Evolutionary conservation across 2,888 invertebrate species (phyloP), one percentile per base, ranked within the genome.

Genomic region (Pherbina coryleti): DNA sequence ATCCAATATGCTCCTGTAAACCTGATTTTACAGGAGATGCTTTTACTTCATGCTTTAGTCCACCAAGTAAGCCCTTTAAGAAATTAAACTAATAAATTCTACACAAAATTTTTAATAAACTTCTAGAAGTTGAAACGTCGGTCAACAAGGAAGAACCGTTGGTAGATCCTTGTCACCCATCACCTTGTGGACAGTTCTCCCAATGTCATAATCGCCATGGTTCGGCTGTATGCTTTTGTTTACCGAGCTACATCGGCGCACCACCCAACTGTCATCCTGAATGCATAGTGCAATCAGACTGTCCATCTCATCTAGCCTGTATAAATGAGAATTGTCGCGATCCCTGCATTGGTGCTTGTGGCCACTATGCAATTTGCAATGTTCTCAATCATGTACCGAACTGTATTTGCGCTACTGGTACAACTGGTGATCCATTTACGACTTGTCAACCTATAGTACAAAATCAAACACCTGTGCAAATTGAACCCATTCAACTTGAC

Each of bases 261-360:
- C 93, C 93, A 11, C 93, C 93, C 9, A 90, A 91, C 78, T 93
- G 92, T 83, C 89, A 92, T 44, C 92, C 92, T 1, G 92, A 92
- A 85, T 92, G 92, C 83, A 88, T 90, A 3, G 89, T 91, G 0
- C 91, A 91, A 82, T 90, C 91, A 0, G 92, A 92, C 85, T 92
- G 92, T 85, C 87, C 91, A 81, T 88, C 81, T 87, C 90, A 81
- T 60, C 91, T 91, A 85, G 93, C 95, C 64, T 94, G 93, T 87
- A 89, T 93, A 70, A 92, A 91, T 82, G 92, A 92, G 82, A 94
- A 93, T 89, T 95, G 95, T 88, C 89, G 90, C 17, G 93, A 95
- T 87, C 94, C 94, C 25, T 95, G 95, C 82, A 91, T 92, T 66
- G 93, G 93, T 70, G 92, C 93, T 81, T 95, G 95, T 88, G 95